Percentiles rank a stretch among this genome's conserved stretches.
Evolutionary conservation across 2,888 invertebrate species (phyloP).

Genomic region (Leptinotarsa juncta): DNA sequence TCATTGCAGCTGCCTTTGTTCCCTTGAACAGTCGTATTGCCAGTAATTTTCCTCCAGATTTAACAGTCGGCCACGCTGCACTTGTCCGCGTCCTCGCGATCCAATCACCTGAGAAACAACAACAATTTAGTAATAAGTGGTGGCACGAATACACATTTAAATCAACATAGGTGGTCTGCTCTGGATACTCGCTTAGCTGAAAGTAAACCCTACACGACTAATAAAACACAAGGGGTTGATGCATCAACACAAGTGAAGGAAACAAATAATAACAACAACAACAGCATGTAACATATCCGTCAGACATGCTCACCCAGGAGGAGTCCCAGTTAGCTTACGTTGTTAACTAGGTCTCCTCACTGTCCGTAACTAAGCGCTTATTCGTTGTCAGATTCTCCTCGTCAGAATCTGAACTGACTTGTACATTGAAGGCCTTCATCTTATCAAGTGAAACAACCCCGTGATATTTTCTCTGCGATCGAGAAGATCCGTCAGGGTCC

Average conservation of each 20-base stretch:
- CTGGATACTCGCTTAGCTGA: conserved; percentile 1
- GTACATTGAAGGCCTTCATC: too few species aligned
- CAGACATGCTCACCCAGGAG: not conserved
- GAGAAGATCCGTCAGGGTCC: too few species aligned
- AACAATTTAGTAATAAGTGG: conserved; percentile 2
- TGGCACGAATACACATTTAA: not conserved
- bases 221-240: not conserved
- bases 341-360: conserved; percentile 2
- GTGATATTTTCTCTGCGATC: too few species aligned
- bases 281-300: not conserved
- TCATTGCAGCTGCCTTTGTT: too few species aligned
- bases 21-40: too few species aligned
- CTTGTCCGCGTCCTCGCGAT: conserved; percentile 2
- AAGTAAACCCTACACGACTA: conserved; percentile 1
- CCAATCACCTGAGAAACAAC: not conserved
- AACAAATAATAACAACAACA: not conserved
- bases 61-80: not conserved
- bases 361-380: conserved; percentile 1
- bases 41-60: not conserved
- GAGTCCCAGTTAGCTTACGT: not conserved
- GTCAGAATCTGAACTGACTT: not conserved
- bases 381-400: not conserved
- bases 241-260: not conserved
- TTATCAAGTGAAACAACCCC: too few species aligned
- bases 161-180: not conserved